These are phyloP conservation scores for Xenopus petersii DNA, from an alignment of 2,797 vertebrate genomes.

Conservation along the genomic window DNA sequence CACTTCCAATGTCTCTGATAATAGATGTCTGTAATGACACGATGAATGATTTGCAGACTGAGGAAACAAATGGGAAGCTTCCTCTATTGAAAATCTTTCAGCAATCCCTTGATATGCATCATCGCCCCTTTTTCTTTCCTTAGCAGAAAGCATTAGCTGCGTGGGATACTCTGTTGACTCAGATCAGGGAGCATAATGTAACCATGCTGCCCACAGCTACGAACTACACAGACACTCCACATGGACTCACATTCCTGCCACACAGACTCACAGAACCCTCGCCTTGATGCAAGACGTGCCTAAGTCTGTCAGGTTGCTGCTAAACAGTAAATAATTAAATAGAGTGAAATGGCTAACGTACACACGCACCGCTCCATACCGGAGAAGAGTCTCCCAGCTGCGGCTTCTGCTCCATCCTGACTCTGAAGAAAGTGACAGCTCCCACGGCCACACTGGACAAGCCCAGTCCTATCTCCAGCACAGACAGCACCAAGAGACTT, in stretches of 20 bases:
- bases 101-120: not conserved
- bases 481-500: slow-evolving; percentile 92
- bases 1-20: not conserved
- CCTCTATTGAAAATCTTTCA: not conserved
- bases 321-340: slow-evolving; percentile 65
- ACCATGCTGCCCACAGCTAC: not conserved
- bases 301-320: no score
- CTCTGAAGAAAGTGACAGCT: slow-evolving; percentile 87
- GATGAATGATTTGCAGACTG: slow-evolving; percentile 13
- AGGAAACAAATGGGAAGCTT: slow-evolving; percentile 14
- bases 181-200: not conserved
- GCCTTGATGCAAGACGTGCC: no score
- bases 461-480: slow-evolving; percentile 96
- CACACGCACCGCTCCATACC: slow-evolving; percentile 98
- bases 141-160: not conserved
- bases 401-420: slow-evolving; percentile 77
- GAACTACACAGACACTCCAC: not conserved
- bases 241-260: no score
- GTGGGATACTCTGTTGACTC: not conserved
- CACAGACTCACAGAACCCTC: no score
- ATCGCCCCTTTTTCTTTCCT: not conserved
- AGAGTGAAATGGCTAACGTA: slow-evolving; percentile 85
- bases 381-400: slow-evolving; percentile 96
- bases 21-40: slow-evolving; percentile 12
- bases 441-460: slow-evolving; percentile 95